Evolutionary conservation across 2,888 invertebrate genomes (phyloP).

Genomic region (Microdon myrmicae): DNA sequence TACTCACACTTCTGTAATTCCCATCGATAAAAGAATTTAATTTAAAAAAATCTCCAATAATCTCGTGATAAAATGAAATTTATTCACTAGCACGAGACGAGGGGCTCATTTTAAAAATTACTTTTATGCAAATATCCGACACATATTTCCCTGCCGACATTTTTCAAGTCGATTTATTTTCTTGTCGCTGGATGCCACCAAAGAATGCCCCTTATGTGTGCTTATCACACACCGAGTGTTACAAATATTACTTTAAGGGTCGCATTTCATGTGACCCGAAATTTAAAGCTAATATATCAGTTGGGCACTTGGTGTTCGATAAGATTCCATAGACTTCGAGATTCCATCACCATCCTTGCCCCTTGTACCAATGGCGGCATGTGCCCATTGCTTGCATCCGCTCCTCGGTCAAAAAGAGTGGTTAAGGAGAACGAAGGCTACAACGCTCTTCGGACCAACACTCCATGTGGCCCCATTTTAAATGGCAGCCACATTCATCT

Average conservation of each 20-base stretch:
- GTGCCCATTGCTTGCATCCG: too few relatives aligned
- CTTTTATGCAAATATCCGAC: slow-evolving; percentile 47
- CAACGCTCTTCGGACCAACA: too few relatives aligned
- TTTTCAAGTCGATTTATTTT: slow-evolving; percentile 20
- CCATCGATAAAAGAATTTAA: slow-evolving; percentile 42
- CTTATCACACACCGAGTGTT: slow-evolving; percentile 18
- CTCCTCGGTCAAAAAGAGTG: too few relatives aligned
- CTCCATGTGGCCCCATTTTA: slow-evolving; percentile 29
- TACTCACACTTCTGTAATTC: too few relatives aligned
- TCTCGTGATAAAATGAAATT: slow-evolving; percentile 50
- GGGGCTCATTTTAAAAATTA: slow-evolving; percentile 37
- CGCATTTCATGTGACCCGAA: slow-evolving; percentile 6
- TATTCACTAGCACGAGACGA: slow-evolving; percentile 18
- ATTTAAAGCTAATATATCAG: slow-evolving; percentile 15
- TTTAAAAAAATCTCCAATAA: slow-evolving; percentile 43
- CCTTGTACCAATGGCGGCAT: too few relatives aligned
- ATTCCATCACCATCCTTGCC: slow-evolving; percentile 4
- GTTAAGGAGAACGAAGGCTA: too few relatives aligned
- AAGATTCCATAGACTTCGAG: slow-evolving; percentile 26
- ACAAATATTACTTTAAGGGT: slow-evolving; percentile 6
- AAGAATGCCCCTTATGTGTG: too few relatives aligned
- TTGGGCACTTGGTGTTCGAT: slow-evolving; percentile 27
- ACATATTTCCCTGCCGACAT: slow-evolving; percentile 16
- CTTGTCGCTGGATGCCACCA: slow-evolving; percentile 16
- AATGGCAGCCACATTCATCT: slow-evolving; percentile 32